A percentile compares a stretch with the other conserved stretches of the same genome.
Conservation (phyloP, 1,140 invertebrate genomes). For the Drosophila gunungcola region DNA sequence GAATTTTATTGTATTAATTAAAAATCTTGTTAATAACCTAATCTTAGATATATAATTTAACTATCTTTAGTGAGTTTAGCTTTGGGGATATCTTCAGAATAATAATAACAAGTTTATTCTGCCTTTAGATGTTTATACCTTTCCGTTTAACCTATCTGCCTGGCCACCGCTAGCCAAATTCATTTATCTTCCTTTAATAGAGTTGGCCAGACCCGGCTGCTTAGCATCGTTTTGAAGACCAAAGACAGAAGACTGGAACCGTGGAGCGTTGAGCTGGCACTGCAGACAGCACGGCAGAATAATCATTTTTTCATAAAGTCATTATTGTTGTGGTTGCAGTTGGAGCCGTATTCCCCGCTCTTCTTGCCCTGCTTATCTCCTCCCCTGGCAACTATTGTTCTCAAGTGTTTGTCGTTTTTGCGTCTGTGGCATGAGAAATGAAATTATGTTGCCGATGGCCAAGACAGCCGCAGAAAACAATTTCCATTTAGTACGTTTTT, state of each 20-base stretch:
- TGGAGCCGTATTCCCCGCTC: slow-evolving; percentile 7
- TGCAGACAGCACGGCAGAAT: slow-evolving; percentile 64
- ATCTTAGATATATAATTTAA: not conserved
- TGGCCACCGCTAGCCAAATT: slow-evolving; percentile 37
- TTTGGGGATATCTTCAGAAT: not conserved
- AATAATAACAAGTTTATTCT: slow-evolving; percentile 8
- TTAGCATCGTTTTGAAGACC: slow-evolving; percentile 31
- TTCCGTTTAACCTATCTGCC: not conserved
- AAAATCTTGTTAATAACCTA: not conserved
- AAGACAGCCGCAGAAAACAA: slow-evolving; percentile 70
- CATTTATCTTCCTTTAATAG: slow-evolving; percentile 60
- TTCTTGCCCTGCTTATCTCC: slow-evolving; percentile 5
- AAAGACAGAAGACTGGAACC: slow-evolving; percentile 4
- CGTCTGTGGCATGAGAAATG: slow-evolving; percentile 60
- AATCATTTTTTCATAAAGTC: slow-evolving; percentile 83
- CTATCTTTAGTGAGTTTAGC: not conserved
- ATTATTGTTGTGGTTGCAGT: slow-evolving; percentile 80
- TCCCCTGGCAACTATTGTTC: slow-evolving; percentile 67
- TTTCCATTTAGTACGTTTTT: slow-evolving; percentile 73
- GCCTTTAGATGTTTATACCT: slow-evolving; percentile 6
- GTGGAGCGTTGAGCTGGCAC: slow-evolving; percentile 29
- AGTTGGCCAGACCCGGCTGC: slow-evolving; percentile 46
- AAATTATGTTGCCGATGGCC: slow-evolving; percentile 73
- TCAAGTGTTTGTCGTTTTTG: slow-evolving; percentile 74
- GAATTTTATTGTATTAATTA: not conserved